Base-by-base conservation (phyloP, 2,113 vertebrate species). In the Vimba vimba region DNA sequence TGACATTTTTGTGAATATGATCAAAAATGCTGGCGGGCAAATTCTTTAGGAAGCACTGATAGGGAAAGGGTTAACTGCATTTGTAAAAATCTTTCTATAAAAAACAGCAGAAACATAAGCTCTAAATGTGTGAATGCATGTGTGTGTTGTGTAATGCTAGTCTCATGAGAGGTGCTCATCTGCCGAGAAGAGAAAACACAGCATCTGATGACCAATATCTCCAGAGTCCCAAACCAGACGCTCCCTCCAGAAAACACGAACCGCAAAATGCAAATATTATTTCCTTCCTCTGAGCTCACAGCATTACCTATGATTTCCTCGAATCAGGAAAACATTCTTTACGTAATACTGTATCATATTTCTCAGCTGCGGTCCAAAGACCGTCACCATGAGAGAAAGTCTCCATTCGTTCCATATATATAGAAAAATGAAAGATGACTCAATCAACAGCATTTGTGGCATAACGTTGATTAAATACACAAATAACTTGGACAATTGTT, bases 131-230 rank as follows among this genome's bases (percentile, higher is more conserved):
- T 19, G 30, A 36, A 52, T 60, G 21, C 23, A 50, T 57, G 69
- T 75, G 55, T 50, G 66, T 86, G 52, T 86, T 88, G 76, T 84
- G 59, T 80, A 84, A 84, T 45, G 62, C 13, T 1, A 4, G 77
- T 84, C 76, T 82, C 75, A 50, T 13, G 79, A 43, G 79, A 9
- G n/a, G 15, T 50, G 3, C 59, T 82, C 60, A 84, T 88, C 75
- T 88, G 80, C 33, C 33, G 74, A 57, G 3, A 27, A 76, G 36
- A 76, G 43, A 45, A 78, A 81, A 86, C 43, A 79, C 25, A 59
- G 21, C 8, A 79, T 86, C 84, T 84, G 80, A 86, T 79, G 80
- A 76, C n/a, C 45, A 25, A 60, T 33, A 83, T 82, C 30, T 50
- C 39, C 81, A 57, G 71, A 59, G 69, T 83, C 45, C 25, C 75